phyloP scores from a whole-genome alignment of 2,113 vertebrate species.

The Nycticebus coucang region DNA sequence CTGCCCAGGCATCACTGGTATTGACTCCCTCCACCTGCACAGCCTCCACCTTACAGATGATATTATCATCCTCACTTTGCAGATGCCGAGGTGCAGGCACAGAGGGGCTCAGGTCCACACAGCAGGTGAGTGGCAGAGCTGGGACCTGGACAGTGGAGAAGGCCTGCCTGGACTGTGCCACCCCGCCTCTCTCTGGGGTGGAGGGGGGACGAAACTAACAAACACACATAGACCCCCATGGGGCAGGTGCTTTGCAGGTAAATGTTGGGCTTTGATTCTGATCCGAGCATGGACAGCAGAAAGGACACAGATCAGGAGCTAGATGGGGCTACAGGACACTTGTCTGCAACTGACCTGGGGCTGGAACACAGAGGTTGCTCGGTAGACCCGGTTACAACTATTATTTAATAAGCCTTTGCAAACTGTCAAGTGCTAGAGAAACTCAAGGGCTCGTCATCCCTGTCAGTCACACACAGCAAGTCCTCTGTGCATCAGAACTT shows the following conservation, averaged over 20 bases:
- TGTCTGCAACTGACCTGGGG: fast-evolving
- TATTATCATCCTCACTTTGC: background rate
- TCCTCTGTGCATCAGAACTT: background rate
- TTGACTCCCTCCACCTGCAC: too few relatives aligned
- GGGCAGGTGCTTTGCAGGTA: fast-evolving
- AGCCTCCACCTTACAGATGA: background rate
- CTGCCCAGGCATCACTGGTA: fast-evolving
- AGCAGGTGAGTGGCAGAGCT: background rate
- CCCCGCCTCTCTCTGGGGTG: background rate
- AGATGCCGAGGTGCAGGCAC: background rate
- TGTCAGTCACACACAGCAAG: fast-evolving
- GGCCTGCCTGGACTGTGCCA: fast-evolving
- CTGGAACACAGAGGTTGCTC: too few relatives aligned
- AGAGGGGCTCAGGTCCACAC: background rate
- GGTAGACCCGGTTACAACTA: fast-evolving
- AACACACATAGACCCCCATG: fast-evolving
- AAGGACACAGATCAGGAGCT: background rate
- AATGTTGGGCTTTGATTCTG: background rate
- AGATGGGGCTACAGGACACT: background rate
- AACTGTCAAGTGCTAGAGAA: background rate
- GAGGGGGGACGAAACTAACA: background rate
- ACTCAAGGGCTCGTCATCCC: background rate
- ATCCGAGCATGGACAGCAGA: fast-evolving
- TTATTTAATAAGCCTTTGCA: background rate
- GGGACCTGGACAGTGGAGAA: background rate